Evolutionary conservation across 2,113 vertebrate genomes (phyloP), one percentile per base, ranked within the genome.

Genomic region (Dicaeum eximium): DNA sequence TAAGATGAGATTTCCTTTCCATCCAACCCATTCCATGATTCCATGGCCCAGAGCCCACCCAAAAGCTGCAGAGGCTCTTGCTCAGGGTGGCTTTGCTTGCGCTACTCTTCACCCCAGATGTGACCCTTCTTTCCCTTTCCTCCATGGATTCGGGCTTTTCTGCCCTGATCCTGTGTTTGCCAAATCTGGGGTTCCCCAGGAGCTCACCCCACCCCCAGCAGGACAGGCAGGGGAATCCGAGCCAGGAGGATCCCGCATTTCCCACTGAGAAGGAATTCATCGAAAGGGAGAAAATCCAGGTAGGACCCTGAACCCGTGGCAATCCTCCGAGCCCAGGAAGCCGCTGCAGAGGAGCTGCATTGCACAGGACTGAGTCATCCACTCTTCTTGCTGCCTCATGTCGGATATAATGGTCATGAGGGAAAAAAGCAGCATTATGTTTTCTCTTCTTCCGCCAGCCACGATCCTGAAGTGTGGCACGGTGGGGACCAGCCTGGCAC

Each of bases 341-440:
- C 18, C 10, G 3, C 73, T 7, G 28, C 78, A 54, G 70, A 84
- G 25, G 25, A 85, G 61, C 87, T 79, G 81, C 84, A 85, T 79
- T 79, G 92, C 90, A 72, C 86, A 90, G 84, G 25, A 72, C 88
- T 92, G 96, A 96, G 53, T 96, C 92, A 93, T 30, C 19, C 67
- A 35, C 70, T 28, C 61, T 42, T 73, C 72, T 53, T 82, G 66
- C 92, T 87, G 87, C 35, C 78, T 96, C 87, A n/a, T 57, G 79
- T 23, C 3, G 0, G 79, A 33, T 35, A 38, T 44, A 67, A 90
- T 40, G 61, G 72, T 70, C 54, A 14, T 1, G 11, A 10, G 11
- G 18, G 15, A 31, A 19, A 27, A 56, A 48, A 2, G 3, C 44
- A 47, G 61, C 12, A 42, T 53, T 45, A 5, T 3, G 0, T 66